Conservation (phyloP, 2,113 vertebrate genomes). For the Osmerus mordax region DNA sequence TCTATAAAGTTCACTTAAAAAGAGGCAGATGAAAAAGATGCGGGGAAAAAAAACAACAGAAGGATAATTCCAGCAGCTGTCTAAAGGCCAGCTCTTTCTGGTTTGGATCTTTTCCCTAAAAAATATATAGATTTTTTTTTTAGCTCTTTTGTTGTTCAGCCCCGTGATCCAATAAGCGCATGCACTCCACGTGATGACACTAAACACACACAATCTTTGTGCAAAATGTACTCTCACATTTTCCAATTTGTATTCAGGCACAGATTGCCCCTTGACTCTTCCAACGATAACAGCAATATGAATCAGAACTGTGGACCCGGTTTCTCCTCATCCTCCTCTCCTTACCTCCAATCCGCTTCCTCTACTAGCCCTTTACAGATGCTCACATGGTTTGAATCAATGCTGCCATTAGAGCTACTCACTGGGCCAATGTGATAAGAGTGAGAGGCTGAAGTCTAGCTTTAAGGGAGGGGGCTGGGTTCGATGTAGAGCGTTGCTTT, state of each 20-base stretch:
- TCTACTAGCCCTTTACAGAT: slow-evolving; percentile 36
- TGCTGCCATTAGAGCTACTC: slow-evolving; percentile 56
- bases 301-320: slow-evolving; percentile 62
- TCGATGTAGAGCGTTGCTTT: no score
- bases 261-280: slow-evolving; percentile 36
- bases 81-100: slow-evolving; percentile 28
- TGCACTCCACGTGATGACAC: slow-evolving; percentile 45
- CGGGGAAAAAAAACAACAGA: not conserved
- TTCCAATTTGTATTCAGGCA: no score
- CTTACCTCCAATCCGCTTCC: slow-evolving; percentile 39
- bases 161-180: slow-evolving; percentile 53
- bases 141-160: slow-evolving; percentile 27
- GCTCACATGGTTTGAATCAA: slow-evolving; percentile 74
- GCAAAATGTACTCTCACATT: no score
- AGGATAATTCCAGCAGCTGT: slow-evolving; percentile 43
- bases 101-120: slow-evolving; percentile 38
- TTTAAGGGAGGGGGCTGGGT: no score
- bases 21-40: not conserved
- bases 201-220: slow-evolving; percentile 20
- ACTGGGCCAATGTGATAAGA: slow-evolving; percentile 46
- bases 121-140: slow-evolving; percentile 1
- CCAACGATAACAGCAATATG: slow-evolving; percentile 60
- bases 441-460: not conserved
- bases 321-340: slow-evolving; percentile 60
- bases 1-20: slow-evolving; percentile 30